A percentile compares a stretch with the other conserved stretches of the same genome.
These are phyloP conservation scores for Pseudorhiza aurosa DNA, from an alignment of 30 jellyfish, hydroid and myxozoan genomes.

Conservation along the genomic window DNA sequence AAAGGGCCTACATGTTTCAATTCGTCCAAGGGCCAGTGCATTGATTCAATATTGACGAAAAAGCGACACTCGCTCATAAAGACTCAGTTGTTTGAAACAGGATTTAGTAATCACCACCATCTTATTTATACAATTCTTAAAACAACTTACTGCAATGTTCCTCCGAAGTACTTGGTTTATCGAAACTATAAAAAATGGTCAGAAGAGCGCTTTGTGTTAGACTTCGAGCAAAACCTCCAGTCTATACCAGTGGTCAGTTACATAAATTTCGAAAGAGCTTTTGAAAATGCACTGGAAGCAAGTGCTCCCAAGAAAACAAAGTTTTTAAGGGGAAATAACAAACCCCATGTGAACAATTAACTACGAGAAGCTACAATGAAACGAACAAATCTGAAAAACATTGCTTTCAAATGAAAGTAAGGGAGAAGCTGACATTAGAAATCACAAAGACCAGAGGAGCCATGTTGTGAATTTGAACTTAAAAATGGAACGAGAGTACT, in stretches of 20 bases:
- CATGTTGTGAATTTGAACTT: not conserved
- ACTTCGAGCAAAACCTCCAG: constrained; percentile 12
- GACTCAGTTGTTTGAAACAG: constrained; percentile 54
- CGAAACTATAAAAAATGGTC: constrained; percentile 43
- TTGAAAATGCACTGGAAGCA: constrained; percentile 23
- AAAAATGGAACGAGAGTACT: not conserved
- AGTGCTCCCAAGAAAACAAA: constrained; percentile 40
- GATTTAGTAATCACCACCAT: constrained; percentile 61
- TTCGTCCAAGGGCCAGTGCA: constrained; percentile 1
- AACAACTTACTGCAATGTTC: constrained; percentile 23
- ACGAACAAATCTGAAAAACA: constrained; percentile 9
- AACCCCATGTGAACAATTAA: constrained; percentile 10
- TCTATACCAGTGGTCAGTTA: constrained; percentile 26
- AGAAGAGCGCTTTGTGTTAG: constrained; percentile 13
- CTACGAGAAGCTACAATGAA: constrained; percentile 1
- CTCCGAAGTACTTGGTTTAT: constrained; percentile 12
- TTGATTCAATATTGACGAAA: constrained; percentile 17
- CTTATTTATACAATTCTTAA: constrained; percentile 44
- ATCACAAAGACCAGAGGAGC: constrained; percentile 29
- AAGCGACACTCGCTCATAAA: constrained; percentile 20
- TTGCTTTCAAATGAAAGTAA: constrained; percentile 12
- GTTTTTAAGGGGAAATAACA: constrained; percentile 16
- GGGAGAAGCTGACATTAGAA: constrained; percentile 14
- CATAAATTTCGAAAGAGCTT: constrained; percentile 6
- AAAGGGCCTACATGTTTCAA: constrained; percentile 31